Base-by-base conservation (phyloP, 1,140 invertebrate genomes). In the Drepana arcuata region DNA sequence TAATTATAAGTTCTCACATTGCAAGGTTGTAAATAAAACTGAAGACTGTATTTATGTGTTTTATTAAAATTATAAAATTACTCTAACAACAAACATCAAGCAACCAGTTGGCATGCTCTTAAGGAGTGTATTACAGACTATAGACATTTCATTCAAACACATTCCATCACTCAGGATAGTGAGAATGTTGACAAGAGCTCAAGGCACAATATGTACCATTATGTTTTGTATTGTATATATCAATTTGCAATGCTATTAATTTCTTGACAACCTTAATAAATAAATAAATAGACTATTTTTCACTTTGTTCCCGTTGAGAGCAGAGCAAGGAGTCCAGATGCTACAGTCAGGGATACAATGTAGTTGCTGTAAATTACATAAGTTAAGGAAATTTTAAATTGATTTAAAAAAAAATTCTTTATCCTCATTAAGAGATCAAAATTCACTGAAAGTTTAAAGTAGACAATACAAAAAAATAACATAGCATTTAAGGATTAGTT, bases 281-380 rank as follows among this genome's bases (percentile, higher is more conserved):
- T 26, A 26, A 26, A 26, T 26, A 26, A 26, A 26, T 26, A 10
- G 4, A 21, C 4, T n/a, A n/a, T 18, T 41, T 6, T 48, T 72
- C 56, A 84, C 63, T 84, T 83, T 41, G 78, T 73, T 44, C 95
- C 94, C 15, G 95, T 98, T 0, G 95, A 97, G 33, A 97, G 87
- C n/a, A 98, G 86, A 30, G 95, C 95, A 44, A 97, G 77, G 2
- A 97, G 79, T 45, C 94, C 95, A 44, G 93, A 92, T 7, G 95
- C 93, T 11, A 88, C 84, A 26, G 92, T 90, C 41, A 98, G 92
- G 9, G 96, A 97, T 12, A 97, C 81, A 40, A 95, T 88, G 72
- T 98, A 98, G 74, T 99, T 99, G 47, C 86, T 90, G 81, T 61
- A 47, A 50, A 43, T 38, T 50, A 38, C 14, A 21, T 56, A 12